phyloP scores from a whole-genome alignment of 2,113 vertebrate genomes.

The Ramphastos sulfuratus region DNA sequence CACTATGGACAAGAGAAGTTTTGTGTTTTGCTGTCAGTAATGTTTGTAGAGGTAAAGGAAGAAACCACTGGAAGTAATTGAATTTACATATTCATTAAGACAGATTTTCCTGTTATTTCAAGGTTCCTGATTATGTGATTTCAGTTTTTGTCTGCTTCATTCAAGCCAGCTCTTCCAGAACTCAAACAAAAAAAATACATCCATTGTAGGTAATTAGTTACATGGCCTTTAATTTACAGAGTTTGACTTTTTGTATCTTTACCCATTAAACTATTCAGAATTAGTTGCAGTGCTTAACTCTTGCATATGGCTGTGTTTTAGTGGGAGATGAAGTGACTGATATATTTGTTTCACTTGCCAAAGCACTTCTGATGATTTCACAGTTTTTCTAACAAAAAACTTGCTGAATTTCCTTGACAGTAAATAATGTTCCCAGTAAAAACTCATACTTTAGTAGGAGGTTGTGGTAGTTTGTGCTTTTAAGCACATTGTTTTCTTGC shows the following conservation, averaged over 20 bases:
- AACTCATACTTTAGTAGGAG: not conserved
- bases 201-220: not conserved
- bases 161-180: not conserved
- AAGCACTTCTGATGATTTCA: not conserved
- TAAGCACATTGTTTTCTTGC: not conserved
- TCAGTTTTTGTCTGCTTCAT: not conserved
- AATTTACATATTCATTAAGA: not conserved
- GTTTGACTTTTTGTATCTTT: not conserved
- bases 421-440: not conserved
- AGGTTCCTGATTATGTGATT: not conserved
- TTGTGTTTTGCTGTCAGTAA: constrained; percentile 20
- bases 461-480: not conserved
- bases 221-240: not conserved
- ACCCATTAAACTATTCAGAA: not conserved
- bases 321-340: not conserved
- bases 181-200: not conserved
- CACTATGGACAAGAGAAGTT: not conserved
- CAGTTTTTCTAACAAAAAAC: not conserved
- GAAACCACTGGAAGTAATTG: not conserved
- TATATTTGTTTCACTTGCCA: not conserved
- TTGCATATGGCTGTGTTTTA: not conserved
- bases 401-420: not conserved
- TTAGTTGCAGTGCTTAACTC: not conserved
- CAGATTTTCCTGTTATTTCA: not conserved
- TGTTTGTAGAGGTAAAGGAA: constrained; percentile 27